These are phyloP conservation scores for Bombus sylvicola DNA, from an alignment of 1,140 invertebrate species.

Conservation along the genomic window DNA sequence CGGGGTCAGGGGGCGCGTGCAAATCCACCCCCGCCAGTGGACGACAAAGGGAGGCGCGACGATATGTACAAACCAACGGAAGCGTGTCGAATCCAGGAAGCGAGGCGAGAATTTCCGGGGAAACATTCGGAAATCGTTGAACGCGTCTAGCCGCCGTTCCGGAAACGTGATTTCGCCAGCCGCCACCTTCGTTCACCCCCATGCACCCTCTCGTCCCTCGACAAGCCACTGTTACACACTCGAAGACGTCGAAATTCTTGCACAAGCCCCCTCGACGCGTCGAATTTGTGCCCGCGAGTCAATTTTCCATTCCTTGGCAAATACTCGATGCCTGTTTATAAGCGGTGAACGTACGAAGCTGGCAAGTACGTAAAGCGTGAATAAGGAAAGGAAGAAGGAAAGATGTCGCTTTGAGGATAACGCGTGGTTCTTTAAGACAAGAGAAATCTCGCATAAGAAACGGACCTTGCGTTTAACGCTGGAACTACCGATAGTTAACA, in stretches of 20 bases:
- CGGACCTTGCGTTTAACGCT: not conserved
- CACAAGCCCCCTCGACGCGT: conserved; percentile 13
- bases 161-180: conserved; percentile 67
- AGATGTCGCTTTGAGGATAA: not conserved
- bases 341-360: conserved; percentile 12
- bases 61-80: conserved; percentile 67
- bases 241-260: conserved; percentile 38
- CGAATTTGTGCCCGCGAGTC: conserved; percentile 36
- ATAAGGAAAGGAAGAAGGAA: no score
- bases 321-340: conserved; percentile 50
- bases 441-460: not conserved
- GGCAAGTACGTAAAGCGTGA: not conserved
- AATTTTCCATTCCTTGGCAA: conserved; percentile 42
- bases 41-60: conserved; percentile 39
- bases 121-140: conserved; percentile 71
- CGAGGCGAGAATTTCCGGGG: conserved; percentile 70
- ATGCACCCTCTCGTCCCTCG: not conserved
- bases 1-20: conserved; percentile 1
- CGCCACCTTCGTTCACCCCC: not conserved
- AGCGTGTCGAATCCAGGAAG: conserved; percentile 65
- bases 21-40: not conserved
- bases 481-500: no score
- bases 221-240: conserved; percentile 6
- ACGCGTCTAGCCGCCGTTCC: conserved; percentile 65
- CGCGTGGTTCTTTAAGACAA: no score